Percentiles rank a stretch among this genome's conserved stretches.
Conservation (phyloP, 2,797 vertebrate genomes). For the Hoplostethus atlanticus region DNA sequence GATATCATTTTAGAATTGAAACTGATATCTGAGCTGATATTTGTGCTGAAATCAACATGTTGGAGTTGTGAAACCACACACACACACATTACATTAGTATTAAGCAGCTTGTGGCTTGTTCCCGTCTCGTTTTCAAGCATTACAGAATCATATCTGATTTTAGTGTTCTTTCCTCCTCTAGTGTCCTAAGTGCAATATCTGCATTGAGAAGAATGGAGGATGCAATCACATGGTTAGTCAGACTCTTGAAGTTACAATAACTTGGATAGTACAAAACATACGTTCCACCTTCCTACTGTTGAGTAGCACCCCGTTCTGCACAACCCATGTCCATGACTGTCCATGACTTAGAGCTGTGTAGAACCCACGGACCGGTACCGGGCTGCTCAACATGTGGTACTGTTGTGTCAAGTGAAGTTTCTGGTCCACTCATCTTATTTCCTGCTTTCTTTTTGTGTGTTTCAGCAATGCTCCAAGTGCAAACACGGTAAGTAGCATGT, state of each 20-base stretch:
- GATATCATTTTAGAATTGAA: no score
- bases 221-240: slow-evolving; percentile 99
- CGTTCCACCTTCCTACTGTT: no score
- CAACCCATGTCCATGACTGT: no score
- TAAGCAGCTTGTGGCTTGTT: no score
- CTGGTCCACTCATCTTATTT: slow-evolving; percentile 21
- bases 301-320: not conserved
- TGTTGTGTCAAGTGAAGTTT: not conserved
- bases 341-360: not conserved
- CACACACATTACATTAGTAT: no score
- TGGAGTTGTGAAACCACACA: no score
- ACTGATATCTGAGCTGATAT: no score
- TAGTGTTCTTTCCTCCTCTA: slow-evolving; percentile 68
- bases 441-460: slow-evolving; percentile 71
- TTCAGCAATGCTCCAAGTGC: slow-evolving; percentile 99
- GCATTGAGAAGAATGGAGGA: slow-evolving; percentile 99
- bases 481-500: slow-evolving; percentile 92
- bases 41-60: no score
- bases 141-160: not conserved
- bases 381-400: no score
- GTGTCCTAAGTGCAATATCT: slow-evolving; percentile 99
- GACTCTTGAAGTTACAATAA: not conserved
- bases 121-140: no score
- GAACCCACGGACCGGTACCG: no score
- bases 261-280: not conserved